Evolutionary conservation across 2,888 invertebrate genomes (phyloP).

Genomic region (Cephus rjabovi): DNA sequence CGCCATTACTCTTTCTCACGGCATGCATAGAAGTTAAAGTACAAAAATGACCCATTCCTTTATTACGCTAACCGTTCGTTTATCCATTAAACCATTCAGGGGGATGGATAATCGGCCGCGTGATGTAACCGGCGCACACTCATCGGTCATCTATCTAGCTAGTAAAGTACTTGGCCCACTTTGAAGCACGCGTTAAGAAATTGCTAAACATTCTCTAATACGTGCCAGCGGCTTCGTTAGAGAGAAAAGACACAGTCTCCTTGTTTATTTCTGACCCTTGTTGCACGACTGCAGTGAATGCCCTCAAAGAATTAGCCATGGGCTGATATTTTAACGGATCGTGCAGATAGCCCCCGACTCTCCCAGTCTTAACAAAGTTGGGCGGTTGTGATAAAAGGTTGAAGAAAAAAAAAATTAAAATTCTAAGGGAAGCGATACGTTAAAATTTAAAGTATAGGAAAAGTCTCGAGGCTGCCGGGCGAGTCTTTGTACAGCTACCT

Average conservation of each 20-base stretch:
- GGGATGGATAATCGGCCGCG: constrained; percentile 14
- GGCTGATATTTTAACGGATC: not conserved
- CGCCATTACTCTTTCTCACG: not conserved
- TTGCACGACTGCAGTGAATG: not conserved
- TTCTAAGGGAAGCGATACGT: constrained; percentile 10
- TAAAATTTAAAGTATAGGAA: not conserved
- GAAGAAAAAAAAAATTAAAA: not conserved
- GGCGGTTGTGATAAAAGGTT: constrained; percentile 9
- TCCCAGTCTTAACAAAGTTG: not conserved
- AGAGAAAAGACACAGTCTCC: constrained; percentile 19
- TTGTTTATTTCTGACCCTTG: constrained; percentile 6
- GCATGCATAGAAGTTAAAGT: not conserved
- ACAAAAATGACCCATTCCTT: not conserved
- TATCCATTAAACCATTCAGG: constrained; percentile 1
- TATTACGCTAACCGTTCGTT: not conserved
- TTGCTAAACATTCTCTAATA: constrained; percentile 45
- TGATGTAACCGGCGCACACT: constrained; percentile 49
- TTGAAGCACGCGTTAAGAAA: constrained; percentile 45
- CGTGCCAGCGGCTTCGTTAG: constrained; percentile 38
- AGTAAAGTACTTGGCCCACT: constrained; percentile 63
- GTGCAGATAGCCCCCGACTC: not conserved
- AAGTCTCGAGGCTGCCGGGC: not conserved
- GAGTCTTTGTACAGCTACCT: not conserved
- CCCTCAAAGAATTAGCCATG: not conserved
- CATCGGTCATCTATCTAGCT: constrained; percentile 52